A percentile compares a stretch with the other conserved stretches of the same genome.
These are phyloP conservation scores for Trochalopteron elliotii DNA, from an alignment of 2,113 vertebrate genomes.

Conservation along the genomic window DNA sequence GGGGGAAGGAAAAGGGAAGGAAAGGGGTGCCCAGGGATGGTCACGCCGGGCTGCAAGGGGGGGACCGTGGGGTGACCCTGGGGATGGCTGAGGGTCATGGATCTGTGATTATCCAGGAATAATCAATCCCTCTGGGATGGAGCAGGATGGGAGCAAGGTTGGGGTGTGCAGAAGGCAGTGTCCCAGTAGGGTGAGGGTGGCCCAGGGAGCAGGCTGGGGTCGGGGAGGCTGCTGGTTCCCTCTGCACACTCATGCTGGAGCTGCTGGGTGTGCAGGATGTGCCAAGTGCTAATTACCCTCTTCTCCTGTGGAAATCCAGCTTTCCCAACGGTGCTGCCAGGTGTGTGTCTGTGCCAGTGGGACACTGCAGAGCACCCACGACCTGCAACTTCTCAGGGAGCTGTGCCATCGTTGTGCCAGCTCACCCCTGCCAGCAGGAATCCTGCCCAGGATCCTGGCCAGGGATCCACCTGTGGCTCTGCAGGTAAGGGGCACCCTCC, in stretches of 20 bases:
- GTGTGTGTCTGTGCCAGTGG: accelerated
- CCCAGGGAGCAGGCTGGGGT: accelerated
- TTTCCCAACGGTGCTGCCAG: not conserved
- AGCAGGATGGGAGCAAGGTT: accelerated
- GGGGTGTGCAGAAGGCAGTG: accelerated
- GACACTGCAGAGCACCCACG: accelerated
- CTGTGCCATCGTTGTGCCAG: not conserved
- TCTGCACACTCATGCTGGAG: not conserved
- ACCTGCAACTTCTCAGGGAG: not conserved
- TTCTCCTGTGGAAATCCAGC: not conserved
- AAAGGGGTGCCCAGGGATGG: accelerated
- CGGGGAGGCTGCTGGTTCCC: not conserved
- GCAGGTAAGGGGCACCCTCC: not conserved
- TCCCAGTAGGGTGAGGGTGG: not conserved
- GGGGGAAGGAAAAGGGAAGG: not conserved
- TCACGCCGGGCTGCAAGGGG: not conserved
- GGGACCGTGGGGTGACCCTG: accelerated
- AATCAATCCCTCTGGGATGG: not conserved
- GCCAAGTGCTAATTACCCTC: not conserved
- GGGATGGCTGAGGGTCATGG: not conserved
- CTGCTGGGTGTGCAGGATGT: not conserved
- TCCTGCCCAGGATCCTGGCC: not conserved
- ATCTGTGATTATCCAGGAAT: not conserved
- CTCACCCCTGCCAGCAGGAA: not conserved
- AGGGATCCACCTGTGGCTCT: not conserved